A percentile compares a stretch with the other conserved stretches of the same genome.
Conservation (phyloP, 37 sponge, comb jelly and placozoan genomes). For the Bolinopsis microptera region DNA sequence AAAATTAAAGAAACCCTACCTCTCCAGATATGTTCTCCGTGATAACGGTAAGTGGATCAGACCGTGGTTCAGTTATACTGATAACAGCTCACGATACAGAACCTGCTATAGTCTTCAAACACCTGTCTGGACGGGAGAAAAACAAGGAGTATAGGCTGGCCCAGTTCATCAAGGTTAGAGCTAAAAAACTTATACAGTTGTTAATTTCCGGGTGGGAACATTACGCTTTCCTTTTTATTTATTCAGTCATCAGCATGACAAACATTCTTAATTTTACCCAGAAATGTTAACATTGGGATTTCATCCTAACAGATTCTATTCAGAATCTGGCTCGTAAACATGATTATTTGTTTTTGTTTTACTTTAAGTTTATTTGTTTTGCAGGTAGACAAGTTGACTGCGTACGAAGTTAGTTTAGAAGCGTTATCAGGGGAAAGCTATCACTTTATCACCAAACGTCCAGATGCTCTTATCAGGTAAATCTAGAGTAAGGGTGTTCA, state of each 20-base stretch:
- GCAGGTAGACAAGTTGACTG: neutral
- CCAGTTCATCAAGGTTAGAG: neutral
- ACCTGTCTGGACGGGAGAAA: neutral
- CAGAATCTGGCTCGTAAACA: too few relatives aligned
- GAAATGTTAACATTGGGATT: too few relatives aligned
- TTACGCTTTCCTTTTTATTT: too few relatives aligned
- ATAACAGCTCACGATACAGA: neutral
- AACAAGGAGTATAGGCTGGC: neutral
- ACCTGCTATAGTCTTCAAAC: neutral
- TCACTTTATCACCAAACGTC: neutral
- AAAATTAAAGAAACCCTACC: too few relatives aligned
- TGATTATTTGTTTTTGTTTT: too few relatives aligned
- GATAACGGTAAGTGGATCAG: neutral
- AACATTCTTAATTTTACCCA: too few relatives aligned
- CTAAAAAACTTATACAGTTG: too few relatives aligned
- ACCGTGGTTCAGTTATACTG: neutral
- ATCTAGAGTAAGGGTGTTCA: too few relatives aligned
- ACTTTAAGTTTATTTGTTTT: too few relatives aligned
- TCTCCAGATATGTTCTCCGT: neutral
- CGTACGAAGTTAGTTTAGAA: neutral
- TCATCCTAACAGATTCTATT: too few relatives aligned
- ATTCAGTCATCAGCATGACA: too few relatives aligned
- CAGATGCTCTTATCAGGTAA: neutral
- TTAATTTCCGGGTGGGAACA: too few relatives aligned
- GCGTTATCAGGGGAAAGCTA: neutral